These are phyloP conservation scores for Centropus unirufus DNA, from an alignment of 2,113 vertebrate genomes.

Conservation along the genomic window DNA sequence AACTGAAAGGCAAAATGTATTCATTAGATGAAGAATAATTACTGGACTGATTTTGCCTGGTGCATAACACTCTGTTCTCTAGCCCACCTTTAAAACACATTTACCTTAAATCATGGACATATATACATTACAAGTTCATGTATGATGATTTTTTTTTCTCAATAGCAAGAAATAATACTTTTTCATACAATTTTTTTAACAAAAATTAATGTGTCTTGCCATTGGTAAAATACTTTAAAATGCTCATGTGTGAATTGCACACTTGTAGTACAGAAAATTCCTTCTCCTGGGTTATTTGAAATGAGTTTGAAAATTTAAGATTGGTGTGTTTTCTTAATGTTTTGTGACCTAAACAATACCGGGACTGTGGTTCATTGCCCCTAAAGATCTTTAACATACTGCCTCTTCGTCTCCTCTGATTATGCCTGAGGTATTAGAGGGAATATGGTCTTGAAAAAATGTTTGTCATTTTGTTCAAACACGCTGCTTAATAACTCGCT, in stretches of 20 bases:
- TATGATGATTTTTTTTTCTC: background rate
- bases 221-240: background rate
- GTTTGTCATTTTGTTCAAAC: background rate
- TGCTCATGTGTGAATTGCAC: accelerated
- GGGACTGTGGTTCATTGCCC: background rate
- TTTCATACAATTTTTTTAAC: accelerated
- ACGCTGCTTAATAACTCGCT: background rate
- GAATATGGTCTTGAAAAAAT: background rate
- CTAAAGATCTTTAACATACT: background rate
- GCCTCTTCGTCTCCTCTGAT: background rate
- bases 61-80: background rate
- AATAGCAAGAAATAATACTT: background rate
- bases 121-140: background rate
- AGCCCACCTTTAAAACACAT: background rate
- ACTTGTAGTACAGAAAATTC: background rate
- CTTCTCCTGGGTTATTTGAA: background rate
- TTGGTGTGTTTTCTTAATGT: background rate
- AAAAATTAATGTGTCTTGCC: background rate
- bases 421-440: background rate
- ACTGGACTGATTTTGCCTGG: background rate
- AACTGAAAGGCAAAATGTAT: background rate
- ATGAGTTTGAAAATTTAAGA: background rate
- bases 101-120: background rate
- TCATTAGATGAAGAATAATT: background rate
- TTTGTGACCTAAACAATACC: background rate